These are phyloP conservation scores for Pogonognathellus flavescens DNA, from an alignment of 1,140 invertebrate species.

Conservation along the genomic window DNA sequence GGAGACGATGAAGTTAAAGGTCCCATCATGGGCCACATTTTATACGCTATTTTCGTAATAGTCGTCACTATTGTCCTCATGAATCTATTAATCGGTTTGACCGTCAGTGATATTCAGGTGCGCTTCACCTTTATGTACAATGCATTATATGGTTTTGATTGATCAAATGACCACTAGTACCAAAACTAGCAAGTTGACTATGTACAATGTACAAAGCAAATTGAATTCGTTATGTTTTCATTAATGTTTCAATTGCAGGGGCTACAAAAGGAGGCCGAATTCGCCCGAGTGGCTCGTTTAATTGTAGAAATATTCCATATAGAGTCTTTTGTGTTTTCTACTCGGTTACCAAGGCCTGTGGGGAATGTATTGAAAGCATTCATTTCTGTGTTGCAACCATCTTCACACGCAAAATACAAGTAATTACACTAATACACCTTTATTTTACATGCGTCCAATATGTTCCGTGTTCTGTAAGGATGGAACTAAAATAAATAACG, in stretches of 20 bases:
- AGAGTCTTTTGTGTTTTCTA: slow-evolving; percentile 65
- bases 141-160: not conserved
- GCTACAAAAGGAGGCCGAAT: slow-evolving; percentile 82
- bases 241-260: slow-evolving; percentile 69
- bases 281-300: slow-evolving; percentile 82
- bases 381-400: slow-evolving; percentile 57
- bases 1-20: slow-evolving; percentile 15
- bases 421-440: not conserved
- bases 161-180: not conserved
- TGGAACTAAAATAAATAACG: not conserved
- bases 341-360: slow-evolving; percentile 59
- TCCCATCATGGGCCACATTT: slow-evolving; percentile 73
- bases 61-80: slow-evolving; percentile 86
- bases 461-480: too few relatives aligned
- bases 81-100: slow-evolving; percentile 86
- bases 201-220: too few relatives aligned
- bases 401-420: slow-evolving; percentile 17
- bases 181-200: too few relatives aligned
- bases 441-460: too few relatives aligned
- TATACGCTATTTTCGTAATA: slow-evolving; percentile 83
- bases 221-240: too few relatives aligned
- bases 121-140: not conserved
- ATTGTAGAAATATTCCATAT: slow-evolving; percentile 66
- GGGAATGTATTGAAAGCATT: slow-evolving; percentile 61
- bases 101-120: slow-evolving; percentile 79